A percentile compares a stretch with the other conserved stretches of the same genome.
phyloP scores from a whole-genome alignment of 1,140 invertebrate species.

The Kradibia gibbosae region DNA sequence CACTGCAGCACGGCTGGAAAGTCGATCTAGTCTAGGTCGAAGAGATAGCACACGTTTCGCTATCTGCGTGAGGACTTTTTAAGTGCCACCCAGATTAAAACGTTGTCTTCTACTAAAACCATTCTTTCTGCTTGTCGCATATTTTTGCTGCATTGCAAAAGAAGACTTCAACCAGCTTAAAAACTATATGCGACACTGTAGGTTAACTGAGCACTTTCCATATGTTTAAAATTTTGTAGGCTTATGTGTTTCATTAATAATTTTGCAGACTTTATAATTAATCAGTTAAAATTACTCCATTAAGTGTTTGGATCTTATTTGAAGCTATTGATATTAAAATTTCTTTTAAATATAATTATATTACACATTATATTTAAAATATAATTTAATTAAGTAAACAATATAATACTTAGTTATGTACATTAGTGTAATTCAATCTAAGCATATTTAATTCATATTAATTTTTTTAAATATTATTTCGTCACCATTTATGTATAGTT shows the following conservation, averaged over 20 bases:
- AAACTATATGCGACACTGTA: conserved; percentile 35
- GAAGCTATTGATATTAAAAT: too few relatives aligned
- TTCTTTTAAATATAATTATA: too few relatives aligned
- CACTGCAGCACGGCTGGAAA: conserved; percentile 54
- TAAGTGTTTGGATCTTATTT: neutral
- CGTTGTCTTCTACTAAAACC: conserved; percentile 52
- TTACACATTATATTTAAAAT: too few relatives aligned
- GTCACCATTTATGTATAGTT: too few relatives aligned
- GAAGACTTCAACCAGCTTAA: conserved; percentile 43
- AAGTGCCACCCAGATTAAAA: conserved; percentile 68
- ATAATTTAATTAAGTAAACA: too few relatives aligned
- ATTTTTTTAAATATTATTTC: too few relatives aligned
- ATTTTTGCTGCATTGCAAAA: conserved; percentile 48
- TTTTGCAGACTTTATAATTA: neutral
- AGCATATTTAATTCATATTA: too few relatives aligned
- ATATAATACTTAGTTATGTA: too few relatives aligned
- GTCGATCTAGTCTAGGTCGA: conserved; percentile 62
- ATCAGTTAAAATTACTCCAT: neutral
- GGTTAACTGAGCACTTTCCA: neutral
- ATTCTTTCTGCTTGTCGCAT: conserved; percentile 36
- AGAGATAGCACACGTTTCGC: conserved; percentile 35
- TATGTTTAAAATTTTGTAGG: neutral
- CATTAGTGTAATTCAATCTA: too few relatives aligned
- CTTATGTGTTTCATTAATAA: neutral
- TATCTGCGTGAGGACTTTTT: conserved; percentile 66